Percentiles rank a stretch among this genome's conserved stretches.
Conservation (phyloP, 2,888 invertebrate species). For the Andrena flavipes region DNA sequence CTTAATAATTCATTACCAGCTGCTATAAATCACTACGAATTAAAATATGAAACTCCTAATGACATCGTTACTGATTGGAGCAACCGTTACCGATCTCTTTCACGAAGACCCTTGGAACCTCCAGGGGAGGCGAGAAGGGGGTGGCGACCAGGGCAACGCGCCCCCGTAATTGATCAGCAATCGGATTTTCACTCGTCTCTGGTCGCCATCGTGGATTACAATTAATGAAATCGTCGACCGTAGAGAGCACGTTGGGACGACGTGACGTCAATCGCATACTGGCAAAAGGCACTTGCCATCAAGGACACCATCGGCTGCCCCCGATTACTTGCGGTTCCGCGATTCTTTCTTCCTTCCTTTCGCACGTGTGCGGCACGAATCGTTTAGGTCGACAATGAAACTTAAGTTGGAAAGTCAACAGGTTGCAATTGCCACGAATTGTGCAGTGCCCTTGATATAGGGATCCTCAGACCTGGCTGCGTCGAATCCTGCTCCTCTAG, state of each 20-base stretch:
- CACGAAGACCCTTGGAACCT: background rate
- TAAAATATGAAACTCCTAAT: no score
- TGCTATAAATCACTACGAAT: no score
- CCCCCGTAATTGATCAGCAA: slow-evolving; percentile 56
- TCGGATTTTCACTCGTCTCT: slow-evolving; percentile 63
- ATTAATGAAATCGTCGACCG: slow-evolving; percentile 71
- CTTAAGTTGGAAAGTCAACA: slow-evolving; percentile 3
- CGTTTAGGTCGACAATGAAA: background rate
- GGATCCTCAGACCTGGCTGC: no score
- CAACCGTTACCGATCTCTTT: no score
- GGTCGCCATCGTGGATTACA: slow-evolving; percentile 60
- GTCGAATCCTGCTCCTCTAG: no score
- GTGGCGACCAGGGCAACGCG: slow-evolving; percentile 21
- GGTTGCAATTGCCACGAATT: background rate
- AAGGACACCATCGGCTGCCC: slow-evolving; percentile 68
- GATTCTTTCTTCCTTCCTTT: slow-evolving; percentile 34
- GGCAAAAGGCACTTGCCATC: slow-evolving; percentile 71
- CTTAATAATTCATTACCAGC: no score
- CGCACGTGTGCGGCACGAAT: slow-evolving; percentile 3
- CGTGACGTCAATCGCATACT: slow-evolving; percentile 74
- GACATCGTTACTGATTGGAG: no score
- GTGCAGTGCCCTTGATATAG: background rate
- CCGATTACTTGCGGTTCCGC: slow-evolving; percentile 49
- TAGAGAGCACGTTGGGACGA: slow-evolving; percentile 56
- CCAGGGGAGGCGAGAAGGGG: slow-evolving; percentile 5